A percentile compares a stretch with the other conserved stretches of the same genome.
Evolutionary conservation across 2,888 invertebrate genomes (phyloP).

Genomic region (Seira ritae): DNA sequence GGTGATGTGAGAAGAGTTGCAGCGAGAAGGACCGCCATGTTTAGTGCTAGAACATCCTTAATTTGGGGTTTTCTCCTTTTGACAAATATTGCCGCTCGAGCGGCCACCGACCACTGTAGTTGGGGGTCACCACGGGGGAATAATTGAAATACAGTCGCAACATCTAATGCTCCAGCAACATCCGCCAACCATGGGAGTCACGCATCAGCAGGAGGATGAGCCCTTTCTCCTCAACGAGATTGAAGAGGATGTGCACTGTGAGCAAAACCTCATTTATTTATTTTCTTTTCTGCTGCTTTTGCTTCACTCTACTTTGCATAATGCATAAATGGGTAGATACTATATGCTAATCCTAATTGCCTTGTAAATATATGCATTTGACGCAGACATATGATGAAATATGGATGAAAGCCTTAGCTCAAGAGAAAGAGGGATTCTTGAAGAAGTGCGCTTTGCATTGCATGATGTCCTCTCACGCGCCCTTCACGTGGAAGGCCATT

Average conservation of each 20-base stretch:
- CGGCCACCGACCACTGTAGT: conserved; percentile 45
- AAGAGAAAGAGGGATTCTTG: neutral
- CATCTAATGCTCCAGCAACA: conserved; percentile 30
- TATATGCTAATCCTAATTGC: too few relatives aligned
- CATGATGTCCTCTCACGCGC: too few relatives aligned
- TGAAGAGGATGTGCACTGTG: conserved; percentile 73
- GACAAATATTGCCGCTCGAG: conserved; percentile 49
- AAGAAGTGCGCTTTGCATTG: too few relatives aligned
- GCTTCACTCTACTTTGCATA: neutral
- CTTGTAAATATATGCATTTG: too few relatives aligned
- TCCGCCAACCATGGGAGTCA: conserved; percentile 25
- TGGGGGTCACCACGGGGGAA: conserved; percentile 57
- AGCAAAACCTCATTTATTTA: conserved; percentile 45
- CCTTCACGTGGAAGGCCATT: too few relatives aligned
- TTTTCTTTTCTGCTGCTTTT: neutral
- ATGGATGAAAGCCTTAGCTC: neutral
- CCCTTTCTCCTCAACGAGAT: conserved; percentile 72
- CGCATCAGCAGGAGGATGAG: conserved; percentile 59
- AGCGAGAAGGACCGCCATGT: too few relatives aligned
- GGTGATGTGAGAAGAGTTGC: too few relatives aligned
- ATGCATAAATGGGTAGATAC: neutral
- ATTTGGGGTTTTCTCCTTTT: conserved; percentile 55
- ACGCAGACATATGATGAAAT: neutral
- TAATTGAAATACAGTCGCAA: conserved; percentile 43
- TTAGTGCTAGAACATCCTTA: conserved; percentile 29